phyloP scores from a whole-genome alignment of 2,888 invertebrate species.

The Homarus gammarus region DNA sequence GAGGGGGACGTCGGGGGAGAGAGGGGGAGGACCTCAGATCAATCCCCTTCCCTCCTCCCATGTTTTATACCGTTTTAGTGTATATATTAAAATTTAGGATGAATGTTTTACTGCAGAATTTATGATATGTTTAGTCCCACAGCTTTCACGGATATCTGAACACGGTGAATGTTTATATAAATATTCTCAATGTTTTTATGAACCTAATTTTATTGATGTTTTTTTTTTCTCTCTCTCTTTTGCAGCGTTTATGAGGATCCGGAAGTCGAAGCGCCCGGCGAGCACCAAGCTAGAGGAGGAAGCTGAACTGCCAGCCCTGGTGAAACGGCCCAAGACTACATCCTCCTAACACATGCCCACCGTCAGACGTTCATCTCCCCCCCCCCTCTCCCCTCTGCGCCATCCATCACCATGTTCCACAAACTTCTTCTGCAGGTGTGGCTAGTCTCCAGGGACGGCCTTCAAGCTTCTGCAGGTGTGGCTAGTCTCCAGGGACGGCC shows the following conservation, averaged over 20 bases:
- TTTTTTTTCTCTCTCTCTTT: not conserved
- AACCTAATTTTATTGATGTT: no score
- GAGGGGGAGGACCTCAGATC: not conserved
- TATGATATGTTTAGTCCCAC: no score
- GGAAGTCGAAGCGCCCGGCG: constrained; percentile 26
- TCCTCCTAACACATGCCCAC: constrained; percentile 28
- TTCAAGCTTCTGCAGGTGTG: not conserved
- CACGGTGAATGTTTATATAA: no score
- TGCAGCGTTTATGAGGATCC: constrained; percentile 23
- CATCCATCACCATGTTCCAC: not conserved
- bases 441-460: not conserved
- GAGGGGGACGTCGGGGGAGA: not conserved
- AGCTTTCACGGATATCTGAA: no score
- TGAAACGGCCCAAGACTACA: constrained; percentile 34
- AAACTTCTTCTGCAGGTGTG: not conserved
- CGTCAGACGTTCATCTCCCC: not conserved
- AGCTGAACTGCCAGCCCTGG: constrained; percentile 32
- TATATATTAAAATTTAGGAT: no score
- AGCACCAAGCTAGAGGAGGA: constrained; percentile 26
- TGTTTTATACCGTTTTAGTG: no score
- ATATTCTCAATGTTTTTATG: no score
- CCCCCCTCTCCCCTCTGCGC: no score
- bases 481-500: not conserved
- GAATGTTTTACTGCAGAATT: no score
- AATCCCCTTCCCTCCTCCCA: no score